Evolutionary conservation across 2,888 invertebrate genomes (phyloP).

Genomic region (Drosophila mettleri): DNA sequence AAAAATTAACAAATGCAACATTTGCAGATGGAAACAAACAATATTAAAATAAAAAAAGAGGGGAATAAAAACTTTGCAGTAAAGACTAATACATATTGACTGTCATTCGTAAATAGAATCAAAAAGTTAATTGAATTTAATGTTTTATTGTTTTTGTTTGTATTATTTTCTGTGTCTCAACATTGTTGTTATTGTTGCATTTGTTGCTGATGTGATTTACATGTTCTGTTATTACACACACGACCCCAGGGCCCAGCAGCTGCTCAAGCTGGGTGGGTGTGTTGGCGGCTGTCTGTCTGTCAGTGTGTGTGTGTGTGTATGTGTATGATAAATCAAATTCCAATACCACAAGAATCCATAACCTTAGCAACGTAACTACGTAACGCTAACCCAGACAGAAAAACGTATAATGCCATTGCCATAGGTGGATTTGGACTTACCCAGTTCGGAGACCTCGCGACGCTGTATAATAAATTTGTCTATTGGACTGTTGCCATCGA

Average conservation of each 20-base stretch:
- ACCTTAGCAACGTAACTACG: slow-evolving; percentile 31
- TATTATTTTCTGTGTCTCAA: neutral
- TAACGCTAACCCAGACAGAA: slow-evolving; percentile 12
- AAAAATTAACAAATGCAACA: neutral
- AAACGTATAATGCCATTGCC: slow-evolving; percentile 2
- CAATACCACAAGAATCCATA: slow-evolving; percentile 40
- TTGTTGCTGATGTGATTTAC: slow-evolving; percentile 16
- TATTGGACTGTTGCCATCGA: slow-evolving; percentile 98
- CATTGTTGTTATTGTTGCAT: slow-evolving; percentile 1
- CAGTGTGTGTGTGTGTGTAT: slow-evolving; percentile 1
- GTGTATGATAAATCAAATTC: slow-evolving; percentile 36
- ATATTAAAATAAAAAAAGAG: neutral
- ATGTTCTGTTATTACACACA: slow-evolving; percentile 27
- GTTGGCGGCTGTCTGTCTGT: neutral
- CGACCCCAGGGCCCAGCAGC: slow-evolving; percentile 16
- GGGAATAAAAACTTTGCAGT: neutral
- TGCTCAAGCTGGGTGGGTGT: neutral
- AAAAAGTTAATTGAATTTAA: slow-evolving; percentile 26
- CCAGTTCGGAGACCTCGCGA: slow-evolving; percentile 94
- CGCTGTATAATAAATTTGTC: slow-evolving; percentile 96
- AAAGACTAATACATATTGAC: neutral
- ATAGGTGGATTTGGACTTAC: slow-evolving; percentile 86
- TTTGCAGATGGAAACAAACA: neutral
- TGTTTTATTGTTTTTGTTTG: slow-evolving; percentile 6
- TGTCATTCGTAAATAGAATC: neutral